A percentile compares a stretch with the other conserved stretches of the same genome.
Evolutionary conservation across 2,797 vertebrate species (phyloP).

Genomic region (Eospalax fontanierii): DNA sequence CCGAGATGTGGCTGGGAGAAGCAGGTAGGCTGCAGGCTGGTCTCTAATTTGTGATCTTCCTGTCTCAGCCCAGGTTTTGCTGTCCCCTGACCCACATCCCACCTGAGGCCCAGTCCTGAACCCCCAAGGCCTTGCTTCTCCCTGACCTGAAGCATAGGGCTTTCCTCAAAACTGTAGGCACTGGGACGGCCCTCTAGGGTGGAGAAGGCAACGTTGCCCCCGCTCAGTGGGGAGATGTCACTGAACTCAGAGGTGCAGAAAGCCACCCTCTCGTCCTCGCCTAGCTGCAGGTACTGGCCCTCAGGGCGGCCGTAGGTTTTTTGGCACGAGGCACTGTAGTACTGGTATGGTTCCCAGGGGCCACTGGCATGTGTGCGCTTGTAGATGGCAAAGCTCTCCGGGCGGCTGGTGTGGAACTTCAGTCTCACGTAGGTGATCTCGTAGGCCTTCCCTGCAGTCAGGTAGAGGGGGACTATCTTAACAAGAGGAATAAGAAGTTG

Average conservation of each 20-base stretch:
- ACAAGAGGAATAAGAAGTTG: neutral
- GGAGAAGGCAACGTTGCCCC: conserved; percentile 97
- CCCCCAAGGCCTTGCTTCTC: rapidly evolving
- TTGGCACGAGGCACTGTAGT: conserved; percentile 95
- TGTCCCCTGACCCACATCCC: neutral
- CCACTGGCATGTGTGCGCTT: conserved; percentile 89
- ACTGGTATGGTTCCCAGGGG: conserved; percentile 97
- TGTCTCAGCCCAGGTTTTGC: neutral
- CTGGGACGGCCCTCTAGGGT: conserved; percentile 97
- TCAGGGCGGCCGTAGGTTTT: conserved; percentile 91
- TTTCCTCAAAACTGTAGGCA: conserved; percentile 97
- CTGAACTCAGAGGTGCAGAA: conserved; percentile 97
- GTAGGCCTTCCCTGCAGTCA: conserved; percentile 94
- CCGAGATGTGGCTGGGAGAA: neutral
- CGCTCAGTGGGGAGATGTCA: conserved; percentile 96
- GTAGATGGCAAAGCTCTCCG: conserved; percentile 97
- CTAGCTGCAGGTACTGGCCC: conserved; percentile 91
- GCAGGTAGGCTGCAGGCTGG: neutral
- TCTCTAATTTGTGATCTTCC: neutral
- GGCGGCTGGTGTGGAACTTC: conserved; percentile 97
- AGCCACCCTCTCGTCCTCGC: conserved; percentile 93
- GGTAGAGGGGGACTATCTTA: neutral
- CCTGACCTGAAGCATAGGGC: conserved; percentile 93
- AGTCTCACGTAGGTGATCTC: conserved; percentile 97
- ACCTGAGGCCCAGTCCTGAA: rapidly evolving